Conservation (phyloP, 2,888 invertebrate species). For the Drosophila quasianomalipes region DNA sequence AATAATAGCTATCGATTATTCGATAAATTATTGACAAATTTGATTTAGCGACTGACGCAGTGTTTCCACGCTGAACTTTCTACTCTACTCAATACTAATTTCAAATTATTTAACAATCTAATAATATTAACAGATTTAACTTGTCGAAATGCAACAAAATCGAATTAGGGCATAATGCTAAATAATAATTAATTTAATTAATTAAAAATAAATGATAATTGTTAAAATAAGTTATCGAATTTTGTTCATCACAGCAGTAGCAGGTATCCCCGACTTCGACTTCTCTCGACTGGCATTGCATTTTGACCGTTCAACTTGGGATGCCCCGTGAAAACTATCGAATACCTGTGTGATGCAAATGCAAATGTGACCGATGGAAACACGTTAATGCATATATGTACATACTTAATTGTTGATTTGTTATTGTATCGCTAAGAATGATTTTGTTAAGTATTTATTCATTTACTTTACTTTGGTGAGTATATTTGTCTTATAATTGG, state of each 20-base stretch:
- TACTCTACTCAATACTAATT: not conserved
- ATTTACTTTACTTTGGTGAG: slow-evolving; percentile 6
- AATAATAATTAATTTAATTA: not conserved
- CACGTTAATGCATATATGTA: slow-evolving; percentile 1
- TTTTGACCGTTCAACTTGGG: not conserved
- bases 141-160: not conserved
- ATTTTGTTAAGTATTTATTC: slow-evolving; percentile 3
- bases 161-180: not conserved
- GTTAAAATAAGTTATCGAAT: not conserved
- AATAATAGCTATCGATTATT: slow-evolving; percentile 58
- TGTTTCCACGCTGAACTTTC: not conserved
- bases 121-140: not conserved
- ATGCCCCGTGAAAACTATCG: not conserved
- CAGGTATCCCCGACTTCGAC: not conserved
- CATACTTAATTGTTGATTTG: slow-evolving; percentile 6
- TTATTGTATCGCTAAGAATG: slow-evolving; percentile 3
- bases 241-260: not conserved
- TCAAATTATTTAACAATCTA: not conserved
- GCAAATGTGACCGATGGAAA: not conserved
- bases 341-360: not conserved
- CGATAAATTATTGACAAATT: slow-evolving; percentile 23
- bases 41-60: not conserved
- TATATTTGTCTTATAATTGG: not conserved
- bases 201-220: not conserved
- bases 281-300: not conserved